These are phyloP conservation scores for Hymenochirus boettgeri DNA, from an alignment of 2,113 vertebrate genomes.

Conservation along the genomic window DNA sequence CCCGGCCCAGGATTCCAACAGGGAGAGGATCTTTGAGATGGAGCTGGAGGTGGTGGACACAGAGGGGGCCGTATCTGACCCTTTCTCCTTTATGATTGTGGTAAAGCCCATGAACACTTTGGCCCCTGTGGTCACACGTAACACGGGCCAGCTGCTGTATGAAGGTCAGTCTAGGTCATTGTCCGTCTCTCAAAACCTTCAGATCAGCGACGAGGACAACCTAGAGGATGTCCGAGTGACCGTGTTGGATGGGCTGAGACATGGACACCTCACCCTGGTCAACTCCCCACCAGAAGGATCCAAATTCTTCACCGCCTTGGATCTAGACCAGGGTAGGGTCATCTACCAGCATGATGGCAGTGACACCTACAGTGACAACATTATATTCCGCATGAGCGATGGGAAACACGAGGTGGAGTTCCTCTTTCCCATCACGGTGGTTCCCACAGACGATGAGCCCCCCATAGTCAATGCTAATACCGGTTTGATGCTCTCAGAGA, in stretches of 20 bases:
- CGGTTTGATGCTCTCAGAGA: constrained; percentile 78
- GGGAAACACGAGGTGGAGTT: constrained; percentile 85
- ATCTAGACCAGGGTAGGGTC: constrained; percentile 74
- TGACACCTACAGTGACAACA: constrained; percentile 89
- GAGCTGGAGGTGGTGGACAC: constrained; percentile 90
- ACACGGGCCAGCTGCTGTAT: constrained; percentile 84
- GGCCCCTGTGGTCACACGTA: constrained; percentile 87
- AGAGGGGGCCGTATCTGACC: constrained; percentile 87
- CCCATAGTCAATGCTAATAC: constrained; percentile 91
- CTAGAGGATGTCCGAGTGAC: constrained; percentile 75
- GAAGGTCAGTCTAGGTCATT: constrained; percentile 89
- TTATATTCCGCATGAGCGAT: constrained; percentile 86
- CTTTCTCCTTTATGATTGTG: constrained; percentile 91
- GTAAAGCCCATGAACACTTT: constrained; percentile 95
- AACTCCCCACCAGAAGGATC: constrained; percentile 47
- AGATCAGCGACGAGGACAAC: constrained; percentile 91
- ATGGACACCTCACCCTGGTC: constrained; percentile 75
- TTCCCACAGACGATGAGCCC: constrained; percentile 90
- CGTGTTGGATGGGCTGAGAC: constrained; percentile 80
- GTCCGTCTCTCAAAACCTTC: constrained; percentile 73
- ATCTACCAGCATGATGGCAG: constrained; percentile 87
- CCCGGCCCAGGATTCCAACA: constrained; percentile 75
- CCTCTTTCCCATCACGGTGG: constrained; percentile 88
- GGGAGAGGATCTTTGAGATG: constrained; percentile 85
- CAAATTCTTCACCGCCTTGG: constrained; percentile 77